phyloP scores from a whole-genome alignment of 1,140 invertebrate genomes.

The Drosophila kohkoa region DNA sequence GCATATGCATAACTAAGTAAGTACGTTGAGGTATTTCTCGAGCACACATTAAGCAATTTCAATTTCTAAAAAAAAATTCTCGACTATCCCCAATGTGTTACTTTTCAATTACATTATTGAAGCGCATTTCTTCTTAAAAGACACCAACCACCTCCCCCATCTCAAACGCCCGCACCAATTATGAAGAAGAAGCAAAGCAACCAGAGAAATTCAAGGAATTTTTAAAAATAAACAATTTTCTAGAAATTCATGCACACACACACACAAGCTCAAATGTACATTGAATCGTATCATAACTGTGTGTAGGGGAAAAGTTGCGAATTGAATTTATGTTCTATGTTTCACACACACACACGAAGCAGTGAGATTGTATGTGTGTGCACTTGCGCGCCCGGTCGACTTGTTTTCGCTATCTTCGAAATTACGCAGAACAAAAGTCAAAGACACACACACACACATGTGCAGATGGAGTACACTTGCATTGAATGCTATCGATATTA shows the following conservation, averaged over 20 bases:
- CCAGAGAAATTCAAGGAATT: constrained; percentile 57
- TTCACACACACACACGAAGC: not conserved
- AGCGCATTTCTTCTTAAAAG: constrained; percentile 39
- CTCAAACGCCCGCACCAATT: not conserved
- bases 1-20: constrained; percentile 1
- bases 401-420: constrained; percentile 25
- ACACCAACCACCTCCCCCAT: not conserved
- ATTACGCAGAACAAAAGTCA: constrained; percentile 27
- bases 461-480: not conserved
- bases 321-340: constrained; percentile 17
- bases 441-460: constrained; percentile 17
- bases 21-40: not conserved
- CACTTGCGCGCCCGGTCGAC: not conserved
- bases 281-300: constrained; percentile 8
- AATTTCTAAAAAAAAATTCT: constrained; percentile 28
- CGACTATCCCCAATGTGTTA: constrained; percentile 10
- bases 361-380: constrained; percentile 5
- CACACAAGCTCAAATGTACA: not conserved
- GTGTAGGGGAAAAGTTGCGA: constrained; percentile 19
- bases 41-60: constrained; percentile 36
- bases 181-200: constrained; percentile 11
- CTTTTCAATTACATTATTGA: constrained; percentile 42
- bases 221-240: constrained; percentile 78
- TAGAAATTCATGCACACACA: constrained; percentile 50
- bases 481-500: not conserved